Percentiles rank a stretch among this genome's conserved stretches.
Conservation (phyloP, 2,113 vertebrate species). For the Hylia prasina region DNA sequence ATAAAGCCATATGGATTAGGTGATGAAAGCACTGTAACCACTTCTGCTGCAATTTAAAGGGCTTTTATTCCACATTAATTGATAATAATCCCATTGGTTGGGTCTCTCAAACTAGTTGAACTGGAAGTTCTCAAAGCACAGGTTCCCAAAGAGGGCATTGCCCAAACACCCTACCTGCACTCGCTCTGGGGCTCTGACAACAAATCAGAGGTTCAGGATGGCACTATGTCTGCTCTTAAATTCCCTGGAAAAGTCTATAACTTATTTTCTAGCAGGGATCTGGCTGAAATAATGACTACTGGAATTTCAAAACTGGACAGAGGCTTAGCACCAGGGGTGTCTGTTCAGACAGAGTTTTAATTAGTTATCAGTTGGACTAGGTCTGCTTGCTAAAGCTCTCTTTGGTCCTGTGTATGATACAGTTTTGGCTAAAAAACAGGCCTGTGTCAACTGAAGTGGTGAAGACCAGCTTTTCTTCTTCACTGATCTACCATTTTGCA, state of each 20-base stretch:
- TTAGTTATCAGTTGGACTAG: not conserved
- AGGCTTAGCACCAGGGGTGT: not conserved
- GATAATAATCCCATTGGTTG: not conserved
- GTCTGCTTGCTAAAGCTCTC: not conserved
- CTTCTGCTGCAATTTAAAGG: not conserved
- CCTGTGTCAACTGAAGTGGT: not conserved
- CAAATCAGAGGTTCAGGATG: not conserved
- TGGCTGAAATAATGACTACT: not conserved
- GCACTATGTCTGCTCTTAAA: not conserved
- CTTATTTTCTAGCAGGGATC: not conserved
- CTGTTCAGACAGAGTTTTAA: not conserved
- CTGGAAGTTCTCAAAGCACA: not conserved
- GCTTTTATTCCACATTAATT: not conserved
- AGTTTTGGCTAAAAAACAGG: not conserved
- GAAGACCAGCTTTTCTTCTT: not conserved
- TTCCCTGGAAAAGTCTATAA: not conserved
- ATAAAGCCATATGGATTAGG: not conserved
- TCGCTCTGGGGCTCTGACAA: rapidly evolving
- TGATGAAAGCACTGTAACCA: not conserved
- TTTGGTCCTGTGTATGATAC: not conserved
- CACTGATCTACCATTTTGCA: rapidly evolving
- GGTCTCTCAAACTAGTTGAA: not conserved
- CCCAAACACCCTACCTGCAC: not conserved
- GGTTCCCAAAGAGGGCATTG: rapidly evolving
- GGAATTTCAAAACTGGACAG: not conserved